Evolutionary conservation across 2,797 vertebrate species (phyloP).

Genomic region (Acanthurus lineatus): DNA sequence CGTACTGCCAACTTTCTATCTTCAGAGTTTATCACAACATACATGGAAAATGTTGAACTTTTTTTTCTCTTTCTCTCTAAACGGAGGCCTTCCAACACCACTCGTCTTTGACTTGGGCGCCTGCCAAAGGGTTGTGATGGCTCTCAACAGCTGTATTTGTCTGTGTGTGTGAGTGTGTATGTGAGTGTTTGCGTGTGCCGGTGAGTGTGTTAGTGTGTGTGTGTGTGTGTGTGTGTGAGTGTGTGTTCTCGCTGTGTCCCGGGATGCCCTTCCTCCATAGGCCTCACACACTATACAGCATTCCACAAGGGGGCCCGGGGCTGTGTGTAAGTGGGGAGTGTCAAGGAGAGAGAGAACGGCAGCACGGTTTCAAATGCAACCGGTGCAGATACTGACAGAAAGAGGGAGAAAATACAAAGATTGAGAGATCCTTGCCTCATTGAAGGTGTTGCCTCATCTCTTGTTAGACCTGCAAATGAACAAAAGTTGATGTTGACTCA

Average conservation of each 20-base stretch:
- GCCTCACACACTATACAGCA: conserved; percentile 82
- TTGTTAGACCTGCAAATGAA: conserved; percentile 31
- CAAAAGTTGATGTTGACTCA: conserved; percentile 15
- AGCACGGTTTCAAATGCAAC: conserved; percentile 59
- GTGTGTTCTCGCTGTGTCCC: conserved; percentile 79
- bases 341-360: conserved; percentile 70
- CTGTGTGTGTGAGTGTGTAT: conserved; percentile 74
- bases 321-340: conserved; percentile 74
- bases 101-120: conserved; percentile 80
- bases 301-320: conserved; percentile 82
- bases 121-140: conserved; percentile 80
- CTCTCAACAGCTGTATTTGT: conserved; percentile 87
- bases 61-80: conserved; percentile 66
- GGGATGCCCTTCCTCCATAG: conserved; percentile 85
- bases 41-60: conserved; percentile 75
- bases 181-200: conserved; percentile 58
- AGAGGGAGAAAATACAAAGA: conserved; percentile 27
- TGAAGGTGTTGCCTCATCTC: conserved; percentile 17
- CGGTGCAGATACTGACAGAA: conserved; percentile 50
- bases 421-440: conserved; percentile 16
- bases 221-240: conserved; percentile 33
- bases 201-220: conserved; percentile 47
- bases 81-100: conserved; percentile 71
- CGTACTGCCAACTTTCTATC: conserved; percentile 70
- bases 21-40: conserved; percentile 76